Evolutionary conservation across 2,888 invertebrate genomes (phyloP).

Genomic region (Sialis lutaria): DNA sequence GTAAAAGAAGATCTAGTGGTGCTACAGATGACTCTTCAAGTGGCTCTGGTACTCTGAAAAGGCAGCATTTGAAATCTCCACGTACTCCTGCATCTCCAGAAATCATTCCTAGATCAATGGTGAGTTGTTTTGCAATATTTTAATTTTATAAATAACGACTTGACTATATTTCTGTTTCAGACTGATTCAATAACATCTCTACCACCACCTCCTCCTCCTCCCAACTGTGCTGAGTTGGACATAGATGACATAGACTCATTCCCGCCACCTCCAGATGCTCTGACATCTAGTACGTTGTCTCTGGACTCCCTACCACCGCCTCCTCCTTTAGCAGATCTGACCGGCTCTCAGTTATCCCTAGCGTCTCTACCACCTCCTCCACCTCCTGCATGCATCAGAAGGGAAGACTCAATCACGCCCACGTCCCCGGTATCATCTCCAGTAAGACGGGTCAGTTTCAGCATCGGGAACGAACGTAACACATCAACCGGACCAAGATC

Average conservation of each 20-base stretch:
- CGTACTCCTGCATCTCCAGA: conserved; percentile 28
- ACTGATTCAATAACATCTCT: conserved; percentile 36
- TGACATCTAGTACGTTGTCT: conserved; percentile 58
- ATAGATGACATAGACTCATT: conserved; percentile 26
- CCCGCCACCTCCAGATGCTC: conserved; percentile 55
- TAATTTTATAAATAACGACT: too few species aligned
- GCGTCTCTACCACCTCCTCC: conserved; percentile 63
- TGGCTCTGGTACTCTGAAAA: conserved; percentile 29
- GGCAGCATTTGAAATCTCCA: conserved; percentile 37
- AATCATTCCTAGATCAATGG: too few species aligned
- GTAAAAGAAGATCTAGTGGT: conserved; percentile 28
- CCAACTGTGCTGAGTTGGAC: conserved; percentile 19
- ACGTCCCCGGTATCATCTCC: background rate
- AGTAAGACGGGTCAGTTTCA: too few species aligned
- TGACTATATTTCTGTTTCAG: conserved; percentile 25
- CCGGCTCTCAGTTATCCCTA: conserved; percentile 51
- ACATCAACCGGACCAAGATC: too few species aligned
- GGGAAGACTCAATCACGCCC: background rate
- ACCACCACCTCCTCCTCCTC: conserved; percentile 25
- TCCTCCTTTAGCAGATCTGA: conserved; percentile 33
- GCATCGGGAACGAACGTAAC: too few species aligned
- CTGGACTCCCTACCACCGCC: conserved; percentile 69
- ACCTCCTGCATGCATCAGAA: conserved; percentile 20
- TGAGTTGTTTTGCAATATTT: too few species aligned
- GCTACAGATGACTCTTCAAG: conserved; percentile 24